Percentiles rank a stretch among this genome's conserved stretches.
phyloP scores from a whole-genome alignment of 2,888 invertebrate genomes.

The Ectobius pallidus region DNA sequence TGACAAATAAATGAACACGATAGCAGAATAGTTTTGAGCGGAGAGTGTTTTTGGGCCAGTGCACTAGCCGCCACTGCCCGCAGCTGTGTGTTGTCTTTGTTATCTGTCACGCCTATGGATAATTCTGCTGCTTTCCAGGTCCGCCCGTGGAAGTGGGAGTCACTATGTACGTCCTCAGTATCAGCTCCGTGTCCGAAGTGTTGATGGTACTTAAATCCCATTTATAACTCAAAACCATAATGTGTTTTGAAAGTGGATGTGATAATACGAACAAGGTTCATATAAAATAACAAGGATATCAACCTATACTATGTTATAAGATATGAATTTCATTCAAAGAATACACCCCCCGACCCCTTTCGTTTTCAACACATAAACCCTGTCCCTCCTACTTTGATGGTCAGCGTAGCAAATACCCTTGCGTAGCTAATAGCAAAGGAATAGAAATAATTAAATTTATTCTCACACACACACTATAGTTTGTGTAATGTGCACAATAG shows the following conservation, averaged over 20 bases:
- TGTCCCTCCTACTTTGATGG: background rate
- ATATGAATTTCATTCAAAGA: conserved; percentile 4
- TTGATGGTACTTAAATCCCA: conserved; percentile 78
- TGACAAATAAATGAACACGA: no score
- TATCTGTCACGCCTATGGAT: conserved; percentile 16
- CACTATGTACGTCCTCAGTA: conserved; percentile 98
- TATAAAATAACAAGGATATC: conserved; percentile 6
- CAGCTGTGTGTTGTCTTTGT: background rate
- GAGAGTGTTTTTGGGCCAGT: no score
- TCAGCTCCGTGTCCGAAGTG: conserved; percentile 98
- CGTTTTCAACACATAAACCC: background rate
- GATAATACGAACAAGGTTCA: conserved; percentile 16
- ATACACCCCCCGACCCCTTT: no score
- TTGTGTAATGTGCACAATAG: background rate
- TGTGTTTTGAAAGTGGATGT: conserved; percentile 35
- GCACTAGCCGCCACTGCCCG: no score
- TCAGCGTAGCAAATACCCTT: conserved; percentile 1
- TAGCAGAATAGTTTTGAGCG: no score
- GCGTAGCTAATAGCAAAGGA: no score
- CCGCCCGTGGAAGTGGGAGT: conserved; percentile 97
- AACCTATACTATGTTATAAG: conserved; percentile 1
- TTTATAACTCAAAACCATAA: conserved; percentile 32
- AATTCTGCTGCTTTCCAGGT: conserved; percentile 70
- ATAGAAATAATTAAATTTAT: no score
- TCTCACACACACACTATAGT: background rate